Percentiles rank a stretch among this genome's conserved stretches.
Conservation (phyloP, 2,113 vertebrate genomes). For the Anguilla japonica region DNA sequence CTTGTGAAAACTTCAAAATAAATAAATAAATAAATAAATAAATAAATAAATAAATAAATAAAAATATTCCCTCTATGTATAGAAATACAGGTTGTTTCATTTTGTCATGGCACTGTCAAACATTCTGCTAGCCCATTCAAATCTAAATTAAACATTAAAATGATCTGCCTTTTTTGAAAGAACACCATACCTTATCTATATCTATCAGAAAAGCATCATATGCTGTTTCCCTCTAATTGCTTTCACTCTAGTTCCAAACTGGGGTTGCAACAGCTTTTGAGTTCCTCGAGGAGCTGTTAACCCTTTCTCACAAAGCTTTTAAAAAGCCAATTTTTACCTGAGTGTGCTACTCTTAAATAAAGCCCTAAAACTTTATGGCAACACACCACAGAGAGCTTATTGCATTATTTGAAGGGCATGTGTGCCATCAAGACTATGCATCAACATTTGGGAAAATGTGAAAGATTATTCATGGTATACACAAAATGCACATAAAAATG, state of each 20-base stretch:
- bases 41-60: not conserved
- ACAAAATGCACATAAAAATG: too few relatives aligned
- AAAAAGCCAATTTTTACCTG: too few relatives aligned
- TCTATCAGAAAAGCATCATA: not conserved
- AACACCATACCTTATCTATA: not conserved
- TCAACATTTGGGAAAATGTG: too few relatives aligned
- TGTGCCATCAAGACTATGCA: too few relatives aligned
- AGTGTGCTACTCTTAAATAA: too few relatives aligned
- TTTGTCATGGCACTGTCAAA: not conserved
- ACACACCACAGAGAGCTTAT: too few relatives aligned
- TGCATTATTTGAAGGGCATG: too few relatives aligned
- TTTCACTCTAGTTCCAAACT: not conserved
- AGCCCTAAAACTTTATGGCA: too few relatives aligned
- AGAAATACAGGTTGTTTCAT: slow-evolving; percentile 10
- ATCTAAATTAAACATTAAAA: not conserved
- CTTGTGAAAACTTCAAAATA: slow-evolving; percentile 15
- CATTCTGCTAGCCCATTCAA: not conserved
- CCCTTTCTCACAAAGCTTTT: too few relatives aligned
- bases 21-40: not conserved
- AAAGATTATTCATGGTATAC: too few relatives aligned
- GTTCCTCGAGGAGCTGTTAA: not conserved
- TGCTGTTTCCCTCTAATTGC: not conserved
- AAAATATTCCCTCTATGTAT: slow-evolving; percentile 20
- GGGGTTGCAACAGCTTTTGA: not conserved
- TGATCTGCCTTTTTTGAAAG: not conserved